Base-by-base conservation (phyloP, 2,888 invertebrate genomes). In the Chloroclysta siterata region DNA sequence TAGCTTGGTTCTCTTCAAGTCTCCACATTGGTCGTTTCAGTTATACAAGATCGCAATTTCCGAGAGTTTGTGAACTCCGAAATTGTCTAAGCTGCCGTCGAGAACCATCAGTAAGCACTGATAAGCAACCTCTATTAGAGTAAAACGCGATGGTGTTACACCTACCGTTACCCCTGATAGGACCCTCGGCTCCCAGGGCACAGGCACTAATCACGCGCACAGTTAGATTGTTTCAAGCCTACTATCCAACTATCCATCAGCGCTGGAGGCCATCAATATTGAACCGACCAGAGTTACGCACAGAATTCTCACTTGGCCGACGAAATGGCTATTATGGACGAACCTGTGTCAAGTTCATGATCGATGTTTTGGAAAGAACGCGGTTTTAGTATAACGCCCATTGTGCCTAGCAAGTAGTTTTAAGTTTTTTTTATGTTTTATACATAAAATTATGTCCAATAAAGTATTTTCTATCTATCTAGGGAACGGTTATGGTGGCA, bases 101-200 rank as follows among this genome's bases (percentile, higher is more conserved):
- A 66, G 57, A 56, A 69, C 72, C 71, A 75, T 76, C 76, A 78
- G 69, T 61, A 60, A 61, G 64, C 52, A 50, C 63, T 65, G 68
- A 65, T 70, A 68, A 68, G 69, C 66, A 65, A 60, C 58, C 65
- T 74, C 77, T 79, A 79, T 80, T 78, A 75, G 73, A 80, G 77
- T 74, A 77, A n/a, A 79, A 82, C 78, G 66, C 63, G 48, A 76
- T 82, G 75, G 81, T 84, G 83, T 80, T 81, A 71, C 72, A 77
- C 75, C 69, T 72, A 83, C 90, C 89, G 90, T 89, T 89, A 87
- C 51, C 68, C 77, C 78, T 88, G 87, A 89, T 89, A 85, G 87
- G 79, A 79, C 81, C 77, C 85, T 85, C 85, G 81, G 82, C 80
- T 82, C 78, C 78, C 76, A 82, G 82, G 82, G 78, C 80, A 74